Conservation (phyloP, 2,113 vertebrate species). For the Accipiter virgatus region DNA sequence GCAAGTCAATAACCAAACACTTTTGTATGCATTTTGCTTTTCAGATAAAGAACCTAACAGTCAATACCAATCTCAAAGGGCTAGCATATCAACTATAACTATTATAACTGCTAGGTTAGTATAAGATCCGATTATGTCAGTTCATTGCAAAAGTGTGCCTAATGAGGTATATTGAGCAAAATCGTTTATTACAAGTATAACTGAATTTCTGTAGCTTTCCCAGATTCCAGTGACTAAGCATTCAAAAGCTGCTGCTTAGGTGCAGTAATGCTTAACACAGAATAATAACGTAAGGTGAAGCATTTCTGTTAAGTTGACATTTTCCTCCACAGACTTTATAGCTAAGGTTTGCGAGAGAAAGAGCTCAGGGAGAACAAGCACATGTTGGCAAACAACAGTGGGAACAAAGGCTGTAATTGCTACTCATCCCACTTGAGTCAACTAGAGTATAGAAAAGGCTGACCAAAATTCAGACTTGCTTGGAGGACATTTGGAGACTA, state of each 20-base stretch:
- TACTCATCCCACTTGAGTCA: background rate
- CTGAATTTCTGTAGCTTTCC: background rate
- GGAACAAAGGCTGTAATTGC: background rate
- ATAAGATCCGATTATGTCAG: background rate
- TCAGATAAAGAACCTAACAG: background rate
- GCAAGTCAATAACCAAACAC: background rate
- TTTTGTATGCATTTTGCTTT: background rate
- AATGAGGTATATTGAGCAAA: background rate
- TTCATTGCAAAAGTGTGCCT: background rate
- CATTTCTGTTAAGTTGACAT: background rate
- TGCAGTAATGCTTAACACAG: background rate
- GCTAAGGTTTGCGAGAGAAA: background rate
- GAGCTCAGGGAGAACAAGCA: background rate
- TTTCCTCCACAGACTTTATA: background rate
- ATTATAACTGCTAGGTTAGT: background rate
- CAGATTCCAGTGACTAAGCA: background rate
- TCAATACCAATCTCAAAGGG: background rate
- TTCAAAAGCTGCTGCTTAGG: background rate
- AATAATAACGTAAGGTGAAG: background rate
- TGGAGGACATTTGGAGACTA: background rate
- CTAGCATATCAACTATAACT: background rate
- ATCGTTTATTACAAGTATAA: background rate
- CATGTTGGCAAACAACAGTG: background rate
- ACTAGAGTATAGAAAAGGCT: background rate
- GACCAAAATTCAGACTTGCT: background rate